Base-by-base conservation (phyloP, 2,888 invertebrate species). In the Octodonta nipae region DNA sequence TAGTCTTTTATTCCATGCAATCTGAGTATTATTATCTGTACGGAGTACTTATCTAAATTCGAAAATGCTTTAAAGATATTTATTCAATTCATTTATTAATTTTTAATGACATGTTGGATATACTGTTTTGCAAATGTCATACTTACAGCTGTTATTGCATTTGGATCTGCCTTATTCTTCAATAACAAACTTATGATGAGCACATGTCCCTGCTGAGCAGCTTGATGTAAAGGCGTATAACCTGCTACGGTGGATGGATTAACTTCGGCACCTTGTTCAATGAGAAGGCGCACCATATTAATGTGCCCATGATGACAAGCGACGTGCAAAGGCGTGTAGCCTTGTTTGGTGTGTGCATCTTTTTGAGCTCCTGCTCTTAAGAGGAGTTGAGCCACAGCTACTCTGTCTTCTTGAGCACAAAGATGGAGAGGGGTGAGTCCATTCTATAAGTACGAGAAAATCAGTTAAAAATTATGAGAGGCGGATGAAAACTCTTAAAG, bases 241-340 rank as follows among this genome's bases (percentile, higher is more conserved):
- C 86, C 86, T 35, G 80, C 75, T 5, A 73, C 70, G 1, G 85
- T 85, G 26, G 68, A 70, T 3, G 80, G 77, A 42, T 85, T 78
- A 30, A 95, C 86, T 48, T 85, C 80, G 1, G 93, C 93, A 34
- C 81, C 80, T 38, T 88, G 83, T 41, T 87, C 86, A 28, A 96
- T 67, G 33, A 98, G 69, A 57, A 87, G 82, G 36, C 83, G 73
- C 8, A 95, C 87, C 71, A 92, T 87, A 40, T 85, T 84, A 33
- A 84, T 73, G 64, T 92, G 93, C 0, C 95, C 96, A 62, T 93
- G 92, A 58, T 98, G 96, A 32, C 91, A 88, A 4, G 96, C 93
- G 6, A 95, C 86, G 63, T 98, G 96, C 26, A 98, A 70, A 0
- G 96, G 92, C 2, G 93, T 87, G 67, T 93, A 91, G 0, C 95